Evolutionary conservation across 1,140 invertebrate genomes (phyloP).

Genomic region (Drosophila pallidifrons): DNA sequence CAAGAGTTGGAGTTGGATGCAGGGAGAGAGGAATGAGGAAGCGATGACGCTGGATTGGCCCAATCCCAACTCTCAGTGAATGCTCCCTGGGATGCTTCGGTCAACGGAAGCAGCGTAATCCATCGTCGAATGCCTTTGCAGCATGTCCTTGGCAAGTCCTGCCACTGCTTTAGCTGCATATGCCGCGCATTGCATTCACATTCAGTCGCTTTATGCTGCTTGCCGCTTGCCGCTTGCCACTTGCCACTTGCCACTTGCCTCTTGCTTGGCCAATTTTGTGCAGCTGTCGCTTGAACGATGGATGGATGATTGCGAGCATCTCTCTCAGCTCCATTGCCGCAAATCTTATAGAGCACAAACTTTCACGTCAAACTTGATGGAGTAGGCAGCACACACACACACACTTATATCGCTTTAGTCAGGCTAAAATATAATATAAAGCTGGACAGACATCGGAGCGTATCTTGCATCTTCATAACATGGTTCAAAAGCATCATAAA

Average conservation of each 20-base stretch:
- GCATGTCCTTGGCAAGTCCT: constrained; percentile 61
- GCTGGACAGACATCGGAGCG: not conserved
- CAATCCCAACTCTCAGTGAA: constrained; percentile 15
- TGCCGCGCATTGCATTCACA: constrained; percentile 48
- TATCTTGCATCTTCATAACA: constrained; percentile 1
- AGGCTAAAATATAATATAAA: not conserved
- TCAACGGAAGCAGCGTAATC: constrained; percentile 68
- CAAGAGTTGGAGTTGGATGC: not conserved
- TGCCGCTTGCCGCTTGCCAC: not conserved
- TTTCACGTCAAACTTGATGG: constrained; percentile 63
- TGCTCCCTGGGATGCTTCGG: constrained; percentile 15
- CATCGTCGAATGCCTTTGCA: constrained; percentile 70
- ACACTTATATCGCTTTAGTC: not conserved
- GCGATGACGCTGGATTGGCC: not conserved
- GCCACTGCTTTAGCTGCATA: constrained; percentile 31
- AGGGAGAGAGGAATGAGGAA: constrained; percentile 21
- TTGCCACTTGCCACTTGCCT: not conserved
- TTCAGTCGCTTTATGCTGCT: constrained; percentile 3
- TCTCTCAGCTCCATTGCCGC: constrained; percentile 27
- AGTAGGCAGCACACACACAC: constrained; percentile 44
- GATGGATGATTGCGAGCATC: constrained; percentile 60
- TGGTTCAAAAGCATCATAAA: not conserved
- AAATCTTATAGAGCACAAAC: constrained; percentile 20
- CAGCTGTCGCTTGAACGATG: constrained; percentile 71
- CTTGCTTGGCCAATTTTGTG: constrained; percentile 60